Conservation (phyloP, 2,113 vertebrate species). For the Bos indicus region DNA sequence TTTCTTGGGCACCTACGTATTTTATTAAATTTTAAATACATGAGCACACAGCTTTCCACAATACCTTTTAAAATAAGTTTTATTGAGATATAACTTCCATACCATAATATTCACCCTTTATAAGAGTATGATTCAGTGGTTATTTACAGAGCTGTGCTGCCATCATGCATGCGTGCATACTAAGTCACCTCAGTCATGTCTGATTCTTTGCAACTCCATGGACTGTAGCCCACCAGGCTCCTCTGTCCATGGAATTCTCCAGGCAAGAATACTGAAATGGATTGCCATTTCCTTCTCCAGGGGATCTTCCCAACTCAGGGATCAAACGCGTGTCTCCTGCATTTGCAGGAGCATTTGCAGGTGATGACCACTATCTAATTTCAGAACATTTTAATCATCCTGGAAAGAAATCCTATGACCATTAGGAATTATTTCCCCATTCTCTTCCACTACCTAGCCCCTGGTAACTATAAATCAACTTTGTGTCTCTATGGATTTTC, state of each 20-base stretch:
- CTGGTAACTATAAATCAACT: not conserved
- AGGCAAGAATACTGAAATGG: not conserved
- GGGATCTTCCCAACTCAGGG: too few species aligned
- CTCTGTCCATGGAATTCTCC: not conserved
- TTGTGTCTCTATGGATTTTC: not conserved
- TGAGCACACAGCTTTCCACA: not conserved
- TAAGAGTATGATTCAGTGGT: not conserved
- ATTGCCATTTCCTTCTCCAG: not conserved
- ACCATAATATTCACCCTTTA: not conserved
- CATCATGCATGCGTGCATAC: rapidly evolving
- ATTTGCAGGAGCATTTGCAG: too few species aligned
- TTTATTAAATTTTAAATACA: not conserved
- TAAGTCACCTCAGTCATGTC: not conserved
- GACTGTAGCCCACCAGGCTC: not conserved
- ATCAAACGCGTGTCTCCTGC: too few species aligned
- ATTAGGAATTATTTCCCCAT: not conserved
- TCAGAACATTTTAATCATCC: not conserved
- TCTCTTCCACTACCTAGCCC: not conserved
- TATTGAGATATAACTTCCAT: not conserved
- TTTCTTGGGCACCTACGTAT: not conserved
- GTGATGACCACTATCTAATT: not conserved
- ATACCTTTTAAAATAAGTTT: not conserved
- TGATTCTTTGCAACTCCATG: not conserved
- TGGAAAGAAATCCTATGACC: not conserved
- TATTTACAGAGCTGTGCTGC: not conserved